Evolutionary conservation across 1,140 invertebrate genomes (phyloP).

Genomic region (Asbolus verrucosus): DNA sequence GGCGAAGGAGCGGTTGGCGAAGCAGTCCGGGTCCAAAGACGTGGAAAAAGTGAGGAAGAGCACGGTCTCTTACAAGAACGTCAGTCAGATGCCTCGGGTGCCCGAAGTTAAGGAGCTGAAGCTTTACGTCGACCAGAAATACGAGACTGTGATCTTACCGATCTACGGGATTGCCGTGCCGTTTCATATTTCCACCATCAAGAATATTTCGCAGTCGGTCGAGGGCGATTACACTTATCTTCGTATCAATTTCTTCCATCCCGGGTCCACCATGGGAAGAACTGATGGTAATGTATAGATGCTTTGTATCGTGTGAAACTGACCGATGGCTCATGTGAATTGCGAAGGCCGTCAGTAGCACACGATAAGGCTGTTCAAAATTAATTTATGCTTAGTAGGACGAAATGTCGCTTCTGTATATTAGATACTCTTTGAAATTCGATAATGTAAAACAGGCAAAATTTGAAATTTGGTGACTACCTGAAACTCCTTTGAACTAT

Average conservation of each 20-base stretch:
- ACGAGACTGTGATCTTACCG: conserved; percentile 97
- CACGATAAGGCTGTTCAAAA: no score
- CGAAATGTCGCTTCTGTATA: no score
- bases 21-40: conserved; percentile 86
- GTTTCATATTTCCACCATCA: conserved; percentile 99
- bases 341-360: no score
- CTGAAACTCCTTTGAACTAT: no score
- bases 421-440: no score
- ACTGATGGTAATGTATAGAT: conserved; percentile 77
- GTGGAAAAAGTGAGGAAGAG: conserved; percentile 94
- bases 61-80: conserved; percentile 94
- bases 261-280: conserved; percentile 93
- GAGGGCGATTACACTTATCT: conserved; percentile 99
- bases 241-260: conserved; percentile 99
- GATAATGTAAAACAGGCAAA: no score
- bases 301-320: no score
- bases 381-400: no score
- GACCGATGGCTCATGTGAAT: no score
- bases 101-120: conserved; percentile 94
- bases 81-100: conserved; percentile 93
- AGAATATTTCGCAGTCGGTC: conserved; percentile 98
- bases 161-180: conserved; percentile 96
- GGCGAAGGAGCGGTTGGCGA: conserved; percentile 90
- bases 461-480: no score
- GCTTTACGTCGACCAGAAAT: conserved; percentile 96